Percentiles rank a stretch among this genome's conserved stretches.
Evolutionary conservation across 2,888 invertebrate species (phyloP).

Genomic region (Thereva nobilitata): DNA sequence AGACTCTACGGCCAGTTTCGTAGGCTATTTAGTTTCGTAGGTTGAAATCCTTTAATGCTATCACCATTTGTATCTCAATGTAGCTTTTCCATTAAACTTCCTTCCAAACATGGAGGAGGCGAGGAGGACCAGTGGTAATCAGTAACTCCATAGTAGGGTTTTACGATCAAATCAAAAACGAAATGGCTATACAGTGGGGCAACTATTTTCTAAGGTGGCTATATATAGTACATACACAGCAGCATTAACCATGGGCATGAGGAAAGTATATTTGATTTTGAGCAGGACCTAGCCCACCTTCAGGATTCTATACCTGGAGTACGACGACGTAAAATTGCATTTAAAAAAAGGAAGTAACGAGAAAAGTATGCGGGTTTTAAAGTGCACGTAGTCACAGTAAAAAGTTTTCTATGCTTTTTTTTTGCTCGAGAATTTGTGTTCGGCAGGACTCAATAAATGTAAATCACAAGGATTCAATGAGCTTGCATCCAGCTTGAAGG

Average conservation of each 20-base stretch:
- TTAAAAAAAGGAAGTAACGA: slow-evolving; percentile 11
- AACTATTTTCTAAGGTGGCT: slow-evolving; percentile 1
- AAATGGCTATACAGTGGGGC: slow-evolving; percentile 13
- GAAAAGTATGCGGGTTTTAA: slow-evolving; percentile 5
- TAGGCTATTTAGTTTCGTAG: slow-evolving; percentile 29
- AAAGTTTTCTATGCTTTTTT: neutral
- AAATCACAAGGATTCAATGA: slow-evolving; percentile 36
- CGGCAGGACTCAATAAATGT: slow-evolving; percentile 24
- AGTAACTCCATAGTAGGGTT: slow-evolving; percentile 37
- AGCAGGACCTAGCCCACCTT: slow-evolving; percentile 12
- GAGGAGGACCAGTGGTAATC: slow-evolving; percentile 23
- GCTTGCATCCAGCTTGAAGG: slow-evolving; percentile 27
- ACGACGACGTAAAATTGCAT: slow-evolving; percentile 26
- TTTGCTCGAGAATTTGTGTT: neutral
- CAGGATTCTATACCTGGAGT: neutral
- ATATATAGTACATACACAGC: slow-evolving; percentile 29
- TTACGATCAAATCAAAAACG: slow-evolving; percentile 38
- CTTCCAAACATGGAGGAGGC: slow-evolving; percentile 34
- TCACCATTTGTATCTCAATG: slow-evolving; percentile 37
- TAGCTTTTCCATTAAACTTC: slow-evolving; percentile 40
- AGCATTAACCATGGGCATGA: neutral
- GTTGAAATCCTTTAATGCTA: slow-evolving; percentile 28
- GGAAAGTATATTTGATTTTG: slow-evolving; percentile 37
- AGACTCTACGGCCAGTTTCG: neutral
- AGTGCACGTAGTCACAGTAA: slow-evolving; percentile 10